Evolutionary conservation across 2,888 invertebrate genomes (phyloP), one percentile per base, ranked within the genome.

Genomic region (Drosophila pegasa): DNA sequence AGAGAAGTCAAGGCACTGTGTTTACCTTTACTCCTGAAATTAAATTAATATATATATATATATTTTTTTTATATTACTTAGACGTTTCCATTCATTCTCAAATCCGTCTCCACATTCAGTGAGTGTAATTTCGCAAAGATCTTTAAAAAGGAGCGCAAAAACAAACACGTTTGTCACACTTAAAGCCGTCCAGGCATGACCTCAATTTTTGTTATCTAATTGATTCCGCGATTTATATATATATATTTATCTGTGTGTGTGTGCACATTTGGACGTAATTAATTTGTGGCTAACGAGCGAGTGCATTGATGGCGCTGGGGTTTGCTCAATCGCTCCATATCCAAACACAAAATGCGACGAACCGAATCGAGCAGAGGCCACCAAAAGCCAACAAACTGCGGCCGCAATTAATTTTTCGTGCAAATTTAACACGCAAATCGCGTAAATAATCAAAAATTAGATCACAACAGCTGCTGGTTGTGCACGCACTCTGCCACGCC

Each of bases 391-490:
- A 76, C 81, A 71, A 76, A 74, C 68, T 47, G 55, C 18, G 61
- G 67, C 67, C 58, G 67, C 87, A 87, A 84, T 87, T 83, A 87
- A 84, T 83, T 83, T 76, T 72, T 71, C 63, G 73, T 57, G 57
- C 71, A 78, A 78, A 66, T 78, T 78, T 75, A 73, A 71, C 78
- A 70, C 85, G 57, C 65, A 79, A 83, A 77, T 69, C 84, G 79
- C 77, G 84, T 72, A 77, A 87, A 87, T 87, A 84, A 87, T 77
- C 81, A 79, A 79, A 83, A 83, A 84, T 87, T 75, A 79, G 82
- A 84, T 79, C 75, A 69, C 78, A 77, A 55, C 77, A 65, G 70
- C 59, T 63, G 71, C 61, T 41, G 50, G 33, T 27, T 51, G 33
- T 45, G 59, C 55, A 35, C 12, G 16, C n/a, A n/a, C 43, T 9